Base-by-base conservation (phyloP, 2,888 invertebrate species). In the Nowickia ferox region DNA sequence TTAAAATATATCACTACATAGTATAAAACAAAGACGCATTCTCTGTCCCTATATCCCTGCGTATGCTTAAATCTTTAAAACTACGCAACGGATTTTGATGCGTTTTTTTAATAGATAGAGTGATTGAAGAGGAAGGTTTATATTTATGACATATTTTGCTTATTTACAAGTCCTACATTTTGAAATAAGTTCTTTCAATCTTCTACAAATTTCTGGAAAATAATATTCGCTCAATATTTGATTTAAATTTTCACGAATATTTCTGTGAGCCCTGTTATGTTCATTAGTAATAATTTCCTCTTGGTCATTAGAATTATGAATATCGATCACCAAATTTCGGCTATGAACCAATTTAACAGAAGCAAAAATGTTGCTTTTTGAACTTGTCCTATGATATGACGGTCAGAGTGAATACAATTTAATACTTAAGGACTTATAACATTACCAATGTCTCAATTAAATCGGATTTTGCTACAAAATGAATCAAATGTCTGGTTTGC, bases 291-390 rank as follows among this genome's bases (percentile, higher is more conserved):
- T 75, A 40, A 81, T 79, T 84, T 87, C 81, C 38, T 75, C 46
- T 65, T 87, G 84, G 9, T 82, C 78, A 53, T 82, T 71, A 57
- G 30, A 11, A 51, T 86, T 84, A 22, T 53, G 74, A 9, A 88
- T 53, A 75, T 87, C 87, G 13, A 74, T 87, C 4, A 87, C 82
- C 13, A 77, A 42, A 19, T 69, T 57, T 40, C 48, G 15, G 17
- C 59, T 78, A 59, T 74, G 61, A 42, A 79, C 8, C 13, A 68
- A 17, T 55, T n/a, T 72, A n/a, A 46, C 46, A 8, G 74, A 78
- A 40, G 87, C 69, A 71, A 80, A 84, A 11, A 75, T 30, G 46
- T 42, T 9, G 11, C 9, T 44, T 85, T 40, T 69, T 83, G 87
- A 19, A 87, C 66, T 57, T 77, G 61, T 9, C 59, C 71, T 48